Evolutionary conservation across 2,113 vertebrate species (phyloP), one percentile per base, ranked within the genome.

Genomic region (Engystomops pustulosus): DNA sequence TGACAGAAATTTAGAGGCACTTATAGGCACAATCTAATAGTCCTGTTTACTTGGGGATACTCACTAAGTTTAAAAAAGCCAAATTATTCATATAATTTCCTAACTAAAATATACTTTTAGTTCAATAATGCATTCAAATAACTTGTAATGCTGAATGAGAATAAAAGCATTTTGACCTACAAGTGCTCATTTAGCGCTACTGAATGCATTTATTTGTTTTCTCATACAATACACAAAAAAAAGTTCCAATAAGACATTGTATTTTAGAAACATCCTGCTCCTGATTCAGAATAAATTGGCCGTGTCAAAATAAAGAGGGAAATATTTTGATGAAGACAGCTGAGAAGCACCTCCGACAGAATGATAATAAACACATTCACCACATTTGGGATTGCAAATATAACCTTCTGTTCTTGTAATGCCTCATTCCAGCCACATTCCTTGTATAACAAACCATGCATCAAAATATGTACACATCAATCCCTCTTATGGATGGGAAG

Each of bases 251-350:
- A 10, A 12, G 60, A 60, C 30, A 78, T 15, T 58, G 34, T 41
- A 41, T 60, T 5, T 23, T 34, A 18, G 6, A 78, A 78, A 78
- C 51, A 38, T 36, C 75, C 18, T 60, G 34, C 34, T 41, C 34
- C n/a, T 3, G 3, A 79, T 62, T n/a, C 74, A 77, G 45, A 77
- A 38, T 44, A 41, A 79, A 79, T 79, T 78, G 51, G 53, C 55
- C 6, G 12, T 79, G 51, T 60, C 55, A 79, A 62, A 77, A 55
- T 55, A 77, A 77, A 77, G 27, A 77, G 30, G 45, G 36, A 79
- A 79, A 44, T 60, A 62, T 79, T 62, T 45, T 60, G 23, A 58
- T 78, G 30, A 78, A 58, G 36, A 79, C 38, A 38, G 32, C 51
- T 23, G 34, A 60, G 20, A 58, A 60, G 53, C 11, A 18, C 34